phyloP scores from a whole-genome alignment of 2,888 invertebrate species.

The Hemicrepidius hirtus region DNA sequence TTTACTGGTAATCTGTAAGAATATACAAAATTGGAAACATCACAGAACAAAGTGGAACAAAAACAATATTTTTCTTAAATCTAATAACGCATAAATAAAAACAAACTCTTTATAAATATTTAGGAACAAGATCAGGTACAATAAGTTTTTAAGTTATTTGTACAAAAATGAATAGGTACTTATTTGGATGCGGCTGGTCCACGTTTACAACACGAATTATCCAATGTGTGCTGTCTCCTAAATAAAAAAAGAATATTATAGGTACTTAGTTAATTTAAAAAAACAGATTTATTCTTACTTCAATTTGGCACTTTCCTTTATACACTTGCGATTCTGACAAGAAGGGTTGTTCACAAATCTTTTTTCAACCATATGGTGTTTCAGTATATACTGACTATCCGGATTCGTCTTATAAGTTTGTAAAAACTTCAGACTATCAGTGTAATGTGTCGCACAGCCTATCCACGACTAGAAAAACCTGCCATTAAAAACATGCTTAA shows the following conservation, averaged over 20 bases:
- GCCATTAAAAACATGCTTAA: conserved; percentile 2
- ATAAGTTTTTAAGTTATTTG: too few relatives aligned
- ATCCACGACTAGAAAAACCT: conserved; percentile 29
- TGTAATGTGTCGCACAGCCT: background rate
- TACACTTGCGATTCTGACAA: conserved; percentile 11
- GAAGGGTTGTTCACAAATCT: conserved; percentile 17
- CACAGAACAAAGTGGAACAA: too few relatives aligned
- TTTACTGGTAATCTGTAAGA: too few relatives aligned
- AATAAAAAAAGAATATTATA: too few relatives aligned
- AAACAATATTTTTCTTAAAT: too few relatives aligned
- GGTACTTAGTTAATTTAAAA: conserved; percentile 8
- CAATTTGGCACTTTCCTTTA: conserved; percentile 7
- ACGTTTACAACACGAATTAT: conserved; percentile 25
- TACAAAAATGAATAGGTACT: too few relatives aligned
- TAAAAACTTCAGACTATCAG: conserved; percentile 24
- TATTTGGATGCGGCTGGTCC: conserved; percentile 13
- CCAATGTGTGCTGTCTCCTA: conserved; percentile 28
- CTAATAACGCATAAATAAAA: too few relatives aligned
- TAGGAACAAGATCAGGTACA: too few relatives aligned
- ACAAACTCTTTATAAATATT: too few relatives aligned
- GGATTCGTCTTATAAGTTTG: too few relatives aligned
- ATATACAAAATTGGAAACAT: too few relatives aligned
- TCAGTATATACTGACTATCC: conserved; percentile 15
- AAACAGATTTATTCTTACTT: conserved; percentile 18
- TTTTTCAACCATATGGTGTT: conserved; percentile 32